A percentile compares a stretch with the other conserved stretches of the same genome.
phyloP scores from a whole-genome alignment of 2,797 vertebrate species.

The Danio jaintianensis region DNA sequence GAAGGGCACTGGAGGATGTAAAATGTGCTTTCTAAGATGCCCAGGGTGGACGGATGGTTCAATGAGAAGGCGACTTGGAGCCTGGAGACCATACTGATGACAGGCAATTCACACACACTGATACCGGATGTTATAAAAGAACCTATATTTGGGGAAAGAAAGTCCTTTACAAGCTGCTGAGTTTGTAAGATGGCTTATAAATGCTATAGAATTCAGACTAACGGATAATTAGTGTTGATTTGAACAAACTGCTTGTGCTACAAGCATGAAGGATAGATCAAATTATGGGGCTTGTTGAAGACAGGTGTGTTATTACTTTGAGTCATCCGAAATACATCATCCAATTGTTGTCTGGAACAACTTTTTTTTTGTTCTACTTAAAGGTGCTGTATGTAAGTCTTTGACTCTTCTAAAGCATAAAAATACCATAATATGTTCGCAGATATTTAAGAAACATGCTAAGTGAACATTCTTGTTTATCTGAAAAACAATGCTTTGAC shows the following conservation, averaged over 20 bases:
- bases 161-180: neutral
- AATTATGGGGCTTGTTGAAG: neutral
- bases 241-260: neutral
- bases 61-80: conserved; percentile 1
- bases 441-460: no score
- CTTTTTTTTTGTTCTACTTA: no score
- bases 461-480: no score
- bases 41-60: neutral
- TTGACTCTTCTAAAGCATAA: no score
- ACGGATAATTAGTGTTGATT: neutral
- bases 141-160: neutral
- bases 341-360: neutral
- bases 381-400: no score
- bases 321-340: neutral
- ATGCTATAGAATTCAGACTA: neutral
- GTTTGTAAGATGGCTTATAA: neutral
- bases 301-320: neutral
- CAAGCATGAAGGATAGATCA: neutral
- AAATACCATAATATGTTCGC: no score
- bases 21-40: conserved; percentile 6
- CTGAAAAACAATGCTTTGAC: no score
- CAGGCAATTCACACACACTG: conserved; percentile 12
- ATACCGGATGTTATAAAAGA: conserved; percentile 7
- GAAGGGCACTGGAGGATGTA: conserved; percentile 6
- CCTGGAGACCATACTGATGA: neutral